Base-by-base conservation (phyloP, 2,113 vertebrate species). In the Paracanthobrama guichenoti region DNA sequence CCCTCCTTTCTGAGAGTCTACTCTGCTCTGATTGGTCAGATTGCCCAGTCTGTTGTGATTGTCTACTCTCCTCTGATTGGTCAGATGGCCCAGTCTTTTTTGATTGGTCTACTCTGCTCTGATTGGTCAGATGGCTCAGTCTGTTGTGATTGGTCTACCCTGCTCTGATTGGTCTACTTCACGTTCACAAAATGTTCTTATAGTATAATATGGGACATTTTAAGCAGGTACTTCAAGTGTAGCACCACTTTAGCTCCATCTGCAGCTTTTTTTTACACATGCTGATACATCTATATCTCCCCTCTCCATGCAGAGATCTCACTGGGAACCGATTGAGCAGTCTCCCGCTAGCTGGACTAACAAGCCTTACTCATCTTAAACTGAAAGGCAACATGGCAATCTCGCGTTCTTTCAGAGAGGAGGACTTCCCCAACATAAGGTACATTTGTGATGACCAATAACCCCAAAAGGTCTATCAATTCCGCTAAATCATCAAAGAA, bases 401-500 rank as follows among this genome's bases (percentile, higher is more conserved):
- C 18, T 97, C 95, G 0, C 95, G 96, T 74, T 91, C 93, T 73
- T 96, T 97, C 93, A 92, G 92, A 88, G 94, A 96, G 82, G 96
- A 98, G 87, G 94, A 94, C 76, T 96, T 99, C 87, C 97, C 96
- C 72, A 96, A 93, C 62, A 95, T 99, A 91, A 97, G 97, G 97
- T 98, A 95, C 86, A 74, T 39, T 57, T 78, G 10, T 77, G 14
- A 39, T 59, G 35, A 60, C 28, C 26, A 66, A 18, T 35, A 60
- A 26, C 16, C 12, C 31, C 16, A 28, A 80, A 79, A 60, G 4
- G 6, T 50, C n/a, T 4, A 39, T 75, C 16, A 55, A 26, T 11
- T 59, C 26, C 50, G 4, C 22, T 67, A 67, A 53, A 67, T 18
- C 62, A 67, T 50, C 11, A 35, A 64, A 64, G 39, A 31, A 48